Percentiles rank a stretch among this genome's conserved stretches.
These are phyloP conservation scores for Sceloporus undulatus DNA, from an alignment of 2,113 vertebrate genomes.

Conservation along the genomic window DNA sequence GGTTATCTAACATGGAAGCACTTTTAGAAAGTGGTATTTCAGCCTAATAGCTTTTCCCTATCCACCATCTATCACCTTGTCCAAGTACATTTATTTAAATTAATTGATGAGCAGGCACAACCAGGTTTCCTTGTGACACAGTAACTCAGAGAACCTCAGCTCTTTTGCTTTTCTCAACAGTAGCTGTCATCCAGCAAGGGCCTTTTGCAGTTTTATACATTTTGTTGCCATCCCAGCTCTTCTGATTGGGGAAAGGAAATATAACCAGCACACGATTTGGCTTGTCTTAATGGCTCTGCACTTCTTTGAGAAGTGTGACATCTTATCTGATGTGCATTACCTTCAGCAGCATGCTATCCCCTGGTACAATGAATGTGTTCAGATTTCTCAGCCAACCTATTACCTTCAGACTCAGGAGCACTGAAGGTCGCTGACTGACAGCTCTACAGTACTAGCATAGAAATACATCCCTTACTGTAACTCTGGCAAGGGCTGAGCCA, in stretches of 20 bases:
- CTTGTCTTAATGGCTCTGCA: conserved; percentile 67
- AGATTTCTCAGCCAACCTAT: conserved; percentile 68
- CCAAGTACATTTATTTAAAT: conserved; percentile 46
- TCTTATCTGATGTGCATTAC: conserved; percentile 76
- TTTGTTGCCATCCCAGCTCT: conserved; percentile 53
- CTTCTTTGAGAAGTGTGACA: conserved; percentile 71
- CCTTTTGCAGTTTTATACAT: conserved; percentile 60
- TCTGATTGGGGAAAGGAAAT: conserved; percentile 49
- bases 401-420: conserved; percentile 59
- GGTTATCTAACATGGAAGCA: neutral
- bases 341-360: conserved; percentile 66
- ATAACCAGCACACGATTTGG: conserved; percentile 63
- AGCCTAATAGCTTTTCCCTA: conserved; percentile 6
- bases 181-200: conserved; percentile 49
- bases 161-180: conserved; percentile 53
- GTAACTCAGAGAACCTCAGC: conserved; percentile 39
- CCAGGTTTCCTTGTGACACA: conserved; percentile 35
- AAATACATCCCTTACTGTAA: conserved; percentile 55
- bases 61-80: neutral
- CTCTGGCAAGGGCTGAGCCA: conserved; percentile 16
- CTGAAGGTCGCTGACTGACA: conserved; percentile 46
- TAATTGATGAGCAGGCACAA: conserved; percentile 50
- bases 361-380: conserved; percentile 66
- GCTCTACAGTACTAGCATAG: conserved; percentile 42
- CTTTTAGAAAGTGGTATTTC: neutral